Percentiles rank a stretch among this genome's conserved stretches.
phyloP scores from a whole-genome alignment of 2,797 vertebrate species.

The Glyptemys insculpta region DNA sequence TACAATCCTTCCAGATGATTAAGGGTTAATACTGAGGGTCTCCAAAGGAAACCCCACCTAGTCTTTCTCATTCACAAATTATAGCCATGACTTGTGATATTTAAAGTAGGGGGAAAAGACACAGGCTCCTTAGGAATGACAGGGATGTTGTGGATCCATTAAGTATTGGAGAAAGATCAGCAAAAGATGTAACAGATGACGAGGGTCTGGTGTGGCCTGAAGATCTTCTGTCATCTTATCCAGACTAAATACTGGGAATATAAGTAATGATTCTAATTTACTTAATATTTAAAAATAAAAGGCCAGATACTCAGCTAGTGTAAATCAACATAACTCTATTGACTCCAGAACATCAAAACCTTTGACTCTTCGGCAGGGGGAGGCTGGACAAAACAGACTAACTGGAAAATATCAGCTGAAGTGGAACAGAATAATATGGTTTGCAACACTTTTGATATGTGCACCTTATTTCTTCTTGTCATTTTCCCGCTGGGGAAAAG shows the following conservation, averaged over 20 bases:
- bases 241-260: not conserved
- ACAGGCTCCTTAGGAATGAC: not conserved
- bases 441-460: not conserved
- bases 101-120: not conserved
- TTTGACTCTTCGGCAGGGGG: not conserved
- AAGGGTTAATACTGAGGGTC: not conserved
- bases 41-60: not conserved
- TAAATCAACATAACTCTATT: not conserved
- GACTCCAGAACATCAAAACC: not conserved
- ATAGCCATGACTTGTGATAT: not conserved
- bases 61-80: not conserved
- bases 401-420: slow-evolving; percentile 28
- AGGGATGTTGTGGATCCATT: not conserved
- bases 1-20: not conserved
- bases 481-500: slow-evolving; percentile 19
- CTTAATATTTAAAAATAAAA: not conserved
- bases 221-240: not conserved
- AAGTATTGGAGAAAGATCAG: not conserved
- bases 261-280: not conserved
- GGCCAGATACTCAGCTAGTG: not conserved
- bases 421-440: not conserved
- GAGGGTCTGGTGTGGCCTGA: not conserved
- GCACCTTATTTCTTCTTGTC: slow-evolving; percentile 34
- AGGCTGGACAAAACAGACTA: not conserved
- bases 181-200: not conserved